A percentile compares a stretch with the other conserved stretches of the same genome.
These are phyloP conservation scores for Falcaria lacertinaria DNA, from an alignment of 2,888 invertebrate species.

Conservation along the genomic window DNA sequence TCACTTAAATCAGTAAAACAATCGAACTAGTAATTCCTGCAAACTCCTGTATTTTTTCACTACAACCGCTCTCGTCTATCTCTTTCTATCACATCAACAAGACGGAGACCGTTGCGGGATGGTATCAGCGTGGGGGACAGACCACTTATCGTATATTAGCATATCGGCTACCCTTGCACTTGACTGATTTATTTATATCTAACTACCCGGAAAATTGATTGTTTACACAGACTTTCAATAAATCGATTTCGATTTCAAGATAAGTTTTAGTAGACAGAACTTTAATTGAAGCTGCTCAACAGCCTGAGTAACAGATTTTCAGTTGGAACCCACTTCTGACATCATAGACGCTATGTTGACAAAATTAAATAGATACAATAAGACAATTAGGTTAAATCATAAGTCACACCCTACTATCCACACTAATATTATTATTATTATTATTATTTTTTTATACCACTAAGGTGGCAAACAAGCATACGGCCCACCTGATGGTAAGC, in stretches of 20 bases:
- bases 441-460: no score
- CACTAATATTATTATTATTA: no score
- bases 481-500: no score
- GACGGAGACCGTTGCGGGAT: background rate
- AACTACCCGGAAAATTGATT: slow-evolving; percentile 2
- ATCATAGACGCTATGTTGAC: no score
- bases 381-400: no score
- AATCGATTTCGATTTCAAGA: background rate
- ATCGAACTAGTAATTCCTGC: background rate
- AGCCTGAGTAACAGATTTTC: no score
- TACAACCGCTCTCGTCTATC: slow-evolving; percentile 3
- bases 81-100: background rate
- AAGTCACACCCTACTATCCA: no score
- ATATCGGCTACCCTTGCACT: slow-evolving; percentile 51
- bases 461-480: no score
- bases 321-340: no score
- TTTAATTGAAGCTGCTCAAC: no score
- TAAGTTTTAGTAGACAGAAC: no score
- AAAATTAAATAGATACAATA: no score
- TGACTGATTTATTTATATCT: slow-evolving; percentile 30
- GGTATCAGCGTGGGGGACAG: slow-evolving; percentile 15
- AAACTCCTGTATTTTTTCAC: background rate
- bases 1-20: background rate
- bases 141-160: slow-evolving; percentile 55
- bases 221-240: background rate